Conservation (phyloP, 2,888 invertebrate species). For the Sminthurinus aureus region DNA sequence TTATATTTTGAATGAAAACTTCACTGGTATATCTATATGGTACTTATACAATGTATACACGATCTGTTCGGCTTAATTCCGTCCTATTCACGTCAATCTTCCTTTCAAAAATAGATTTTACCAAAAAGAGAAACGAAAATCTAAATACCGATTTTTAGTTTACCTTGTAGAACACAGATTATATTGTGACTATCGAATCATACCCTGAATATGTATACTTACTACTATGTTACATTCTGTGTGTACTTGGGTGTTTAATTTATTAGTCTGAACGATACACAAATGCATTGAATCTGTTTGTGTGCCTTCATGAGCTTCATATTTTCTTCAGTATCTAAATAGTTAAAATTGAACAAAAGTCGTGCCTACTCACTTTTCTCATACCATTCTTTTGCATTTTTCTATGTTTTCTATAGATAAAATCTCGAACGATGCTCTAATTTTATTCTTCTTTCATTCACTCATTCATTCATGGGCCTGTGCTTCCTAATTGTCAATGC, state of each 20-base stretch:
- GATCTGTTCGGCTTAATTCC: no score
- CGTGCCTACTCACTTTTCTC: conserved; percentile 26
- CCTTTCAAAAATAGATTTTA: no score
- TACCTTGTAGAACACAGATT: no score
- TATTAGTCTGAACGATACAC: neutral
- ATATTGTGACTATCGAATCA: no score
- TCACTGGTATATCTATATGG: no score
- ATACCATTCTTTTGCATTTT: neutral
- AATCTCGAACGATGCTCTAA: conserved; percentile 37
- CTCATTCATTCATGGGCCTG: conserved; percentile 32
- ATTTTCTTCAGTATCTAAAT: conserved; percentile 6
- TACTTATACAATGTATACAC: no score
- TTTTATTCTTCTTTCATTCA: conserved; percentile 34
- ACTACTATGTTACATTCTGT: no score
- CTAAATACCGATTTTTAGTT: no score
- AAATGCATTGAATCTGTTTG: neutral
- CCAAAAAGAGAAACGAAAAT: no score
- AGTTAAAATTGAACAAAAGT: conserved; percentile 2
- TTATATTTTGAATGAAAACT: no score
- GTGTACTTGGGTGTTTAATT: neutral
- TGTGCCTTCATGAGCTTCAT: conserved; percentile 1
- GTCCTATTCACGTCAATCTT: no score
- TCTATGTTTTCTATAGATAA: neutral
- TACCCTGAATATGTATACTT: no score
- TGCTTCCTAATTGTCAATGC: conserved; percentile 18